These are phyloP conservation scores for Poeciliopsis gracilis DNA, from an alignment of 2,797 vertebrate genomes.

Conservation along the genomic window DNA sequence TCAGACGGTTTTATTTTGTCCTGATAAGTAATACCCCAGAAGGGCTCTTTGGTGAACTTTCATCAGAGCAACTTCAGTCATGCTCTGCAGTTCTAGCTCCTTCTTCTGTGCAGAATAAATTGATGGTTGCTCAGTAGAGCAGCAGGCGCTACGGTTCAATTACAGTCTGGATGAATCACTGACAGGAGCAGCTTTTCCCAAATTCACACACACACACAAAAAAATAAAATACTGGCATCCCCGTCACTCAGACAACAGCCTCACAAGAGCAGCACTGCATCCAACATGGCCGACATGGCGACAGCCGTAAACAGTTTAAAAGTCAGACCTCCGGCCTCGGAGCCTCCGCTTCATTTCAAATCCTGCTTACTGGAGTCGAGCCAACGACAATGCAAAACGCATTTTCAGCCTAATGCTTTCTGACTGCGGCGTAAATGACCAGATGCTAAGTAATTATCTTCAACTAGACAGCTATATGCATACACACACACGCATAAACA, in stretches of 20 bases:
- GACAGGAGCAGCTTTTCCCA: background rate
- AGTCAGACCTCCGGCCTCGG: constrained; percentile 31
- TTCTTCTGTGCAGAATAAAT: constrained; percentile 12
- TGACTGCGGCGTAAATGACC: constrained; percentile 50
- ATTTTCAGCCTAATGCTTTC: constrained; percentile 42
- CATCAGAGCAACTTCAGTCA: background rate
- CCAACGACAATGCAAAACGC: constrained; percentile 38
- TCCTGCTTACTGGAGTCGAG: constrained; percentile 19
- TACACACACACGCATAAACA: background rate
- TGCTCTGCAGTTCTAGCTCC: background rate
- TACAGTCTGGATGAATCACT: background rate
- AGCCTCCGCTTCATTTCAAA: constrained; percentile 20
- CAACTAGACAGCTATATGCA: constrained; percentile 15
- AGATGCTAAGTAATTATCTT: constrained; percentile 55
- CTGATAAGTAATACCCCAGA: background rate
- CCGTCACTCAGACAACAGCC: background rate
- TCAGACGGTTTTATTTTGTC: background rate
- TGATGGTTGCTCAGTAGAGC: background rate
- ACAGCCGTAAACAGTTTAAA: constrained; percentile 11
- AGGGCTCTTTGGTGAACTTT: background rate
- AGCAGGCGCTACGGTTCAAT: constrained; percentile 4
- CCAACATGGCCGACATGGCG: background rate
- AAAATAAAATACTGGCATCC: background rate
- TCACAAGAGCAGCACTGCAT: constrained; percentile 1
- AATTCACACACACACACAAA: background rate